Base-by-base conservation (phyloP, 2,113 vertebrate species). In the Pteronura brasiliensis region DNA sequence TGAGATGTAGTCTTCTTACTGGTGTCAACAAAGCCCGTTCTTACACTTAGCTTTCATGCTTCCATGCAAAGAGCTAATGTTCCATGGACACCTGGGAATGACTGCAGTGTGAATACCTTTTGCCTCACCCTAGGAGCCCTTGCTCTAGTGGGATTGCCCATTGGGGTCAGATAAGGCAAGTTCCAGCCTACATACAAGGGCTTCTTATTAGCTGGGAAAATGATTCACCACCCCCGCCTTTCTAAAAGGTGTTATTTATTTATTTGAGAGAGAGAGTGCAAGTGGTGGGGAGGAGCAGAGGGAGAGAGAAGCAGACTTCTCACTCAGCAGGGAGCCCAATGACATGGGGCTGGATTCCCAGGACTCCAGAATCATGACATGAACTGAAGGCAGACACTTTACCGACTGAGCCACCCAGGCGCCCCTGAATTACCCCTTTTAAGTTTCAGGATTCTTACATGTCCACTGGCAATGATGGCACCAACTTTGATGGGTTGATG, bases 21-120 rank as follows among this genome's bases (percentile, higher is more conserved):
- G 42, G 57, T 96, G 74, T 97, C 97, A 97, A 93, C 79, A 90
- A 96, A 96, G 52, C 31, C 74, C 59, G 96, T 88, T 93, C 85
- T 84, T 69, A 82, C 36, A 55, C 65, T 93, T 69, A 80, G 57
- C 42, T 93, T 88, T 83, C 74, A 80, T 84, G 61, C n/a, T 69
- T 87, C 65, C 87, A 61, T 34, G 10, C 7, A 42, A 91, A 67
- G 36, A 77, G n/a, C 77, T 93, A 27, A 95, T 85, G 69, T 77
- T 86, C 93, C 14, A 18, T 36, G 63, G 87, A 76, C n/a, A 76
- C 31, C 83, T 92, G 23, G 47, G 47, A 39, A 42, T 82, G 27
- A 80, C 77, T 61, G 7, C 59, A 69, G 55, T 21, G 0, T 1
- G 49, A 42, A 29, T 88, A 57, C 42, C 34, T 92, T 93, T 80